phyloP scores from a whole-genome alignment of 2,113 vertebrate genomes.

The Anser brachyrhynchus region DNA sequence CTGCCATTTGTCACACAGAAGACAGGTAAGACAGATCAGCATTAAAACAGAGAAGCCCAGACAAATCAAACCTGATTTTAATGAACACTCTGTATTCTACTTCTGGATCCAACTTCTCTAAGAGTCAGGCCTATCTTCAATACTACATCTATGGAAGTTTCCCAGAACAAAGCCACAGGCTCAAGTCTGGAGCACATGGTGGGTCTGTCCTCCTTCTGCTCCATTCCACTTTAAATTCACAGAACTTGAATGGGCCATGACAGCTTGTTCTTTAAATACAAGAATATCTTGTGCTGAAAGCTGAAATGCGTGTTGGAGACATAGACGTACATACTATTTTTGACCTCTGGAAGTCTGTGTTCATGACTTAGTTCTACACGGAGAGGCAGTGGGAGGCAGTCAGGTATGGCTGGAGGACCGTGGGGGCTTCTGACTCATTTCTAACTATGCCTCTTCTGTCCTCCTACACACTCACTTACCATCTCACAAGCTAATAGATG shows the following conservation, averaged over 20 bases:
- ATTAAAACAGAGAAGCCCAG: background rate
- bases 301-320: background rate
- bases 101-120: background rate
- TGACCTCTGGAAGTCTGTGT: background rate
- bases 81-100: background rate
- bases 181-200: background rate
- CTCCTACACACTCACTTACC: background rate
- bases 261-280: background rate
- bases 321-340: background rate
- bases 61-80: background rate
- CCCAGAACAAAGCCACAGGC: background rate
- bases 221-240: background rate
- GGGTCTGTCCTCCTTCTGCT: background rate
- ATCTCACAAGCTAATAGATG: background rate
- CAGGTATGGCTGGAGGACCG: fast-evolving
- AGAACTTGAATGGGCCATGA: background rate
- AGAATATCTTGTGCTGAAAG: background rate
- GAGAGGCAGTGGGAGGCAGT: background rate
- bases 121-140: background rate
- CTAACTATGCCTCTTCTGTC: background rate
- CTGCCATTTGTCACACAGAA: background rate
- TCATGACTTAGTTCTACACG: background rate
- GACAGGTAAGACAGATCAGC: background rate
- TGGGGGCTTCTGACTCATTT: background rate
- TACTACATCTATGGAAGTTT: background rate